These are phyloP conservation scores for Indicator indicator DNA, from an alignment of 2,113 vertebrate species.

Conservation along the genomic window DNA sequence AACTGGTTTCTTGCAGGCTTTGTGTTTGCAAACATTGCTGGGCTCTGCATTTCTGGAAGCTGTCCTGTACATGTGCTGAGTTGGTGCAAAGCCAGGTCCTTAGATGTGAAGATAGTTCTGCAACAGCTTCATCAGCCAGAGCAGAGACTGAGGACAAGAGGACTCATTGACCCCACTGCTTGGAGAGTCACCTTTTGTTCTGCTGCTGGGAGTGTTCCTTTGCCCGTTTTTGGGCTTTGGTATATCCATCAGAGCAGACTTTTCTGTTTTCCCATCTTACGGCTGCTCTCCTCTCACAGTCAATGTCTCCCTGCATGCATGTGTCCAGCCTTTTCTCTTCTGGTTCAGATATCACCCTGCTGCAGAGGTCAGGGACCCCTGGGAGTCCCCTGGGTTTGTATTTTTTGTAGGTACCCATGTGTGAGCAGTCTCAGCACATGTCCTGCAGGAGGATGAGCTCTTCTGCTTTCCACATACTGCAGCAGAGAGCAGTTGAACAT, in stretches of 20 bases:
- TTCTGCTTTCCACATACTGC: neutral
- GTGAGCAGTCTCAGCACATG: neutral
- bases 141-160: neutral
- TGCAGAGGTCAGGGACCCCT: neutral
- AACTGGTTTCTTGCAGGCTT: neutral
- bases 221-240: neutral
- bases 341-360: neutral
- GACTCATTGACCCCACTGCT: constrained; percentile 1
- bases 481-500: neutral
- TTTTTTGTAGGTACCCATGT: neutral
- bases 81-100: constrained; percentile 1
- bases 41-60: neutral
- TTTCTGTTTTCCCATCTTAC: neutral
- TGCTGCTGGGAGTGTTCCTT: neutral
- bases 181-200: constrained; percentile 37
- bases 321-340: neutral
- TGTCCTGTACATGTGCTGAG: neutral
- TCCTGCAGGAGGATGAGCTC: neutral
- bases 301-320: fast-evolving
- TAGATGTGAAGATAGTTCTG: neutral
- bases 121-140: constrained; percentile 13
- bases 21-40: neutral
- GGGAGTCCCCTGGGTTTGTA: neutral
- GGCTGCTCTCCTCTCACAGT: neutral
- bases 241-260: neutral